Base-by-base conservation (phyloP, 2,888 invertebrate species). In the Resseliella maxima region DNA sequence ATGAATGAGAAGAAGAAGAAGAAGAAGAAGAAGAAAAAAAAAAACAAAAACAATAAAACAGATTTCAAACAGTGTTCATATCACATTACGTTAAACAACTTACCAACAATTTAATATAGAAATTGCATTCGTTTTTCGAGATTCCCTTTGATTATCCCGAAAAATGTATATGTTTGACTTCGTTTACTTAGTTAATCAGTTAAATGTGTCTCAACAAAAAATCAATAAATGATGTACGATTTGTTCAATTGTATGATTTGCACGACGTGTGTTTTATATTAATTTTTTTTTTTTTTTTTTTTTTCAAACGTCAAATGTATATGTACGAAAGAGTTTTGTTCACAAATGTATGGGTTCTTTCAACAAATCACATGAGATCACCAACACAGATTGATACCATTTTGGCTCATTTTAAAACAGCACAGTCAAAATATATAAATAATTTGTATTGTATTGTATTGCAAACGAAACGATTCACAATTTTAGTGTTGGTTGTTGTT, bases 111-210 rank as follows among this genome's bases (percentile, higher is more conserved):
- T 72, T n/a, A 72, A 72, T 72, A 35, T 31, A 31, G 72, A 72
- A 72, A 15, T 72, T 72, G 72, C 72, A 72, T 72, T 72, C 72
- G 72, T 72, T 72, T 72, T 72, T 72, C 72, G 72, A 72, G 35
- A 72, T n/a, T 72, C n/a, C 72, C 15, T 72, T 18, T 18, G 72
- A 31, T 15, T 72, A 72, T 72, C 35, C 35, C 72, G 72, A 72
- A 72, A 72, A 72, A 72, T 59, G 24, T n/a, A 3, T 31, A 72
- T 59, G 59, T n/a, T n/a, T n/a, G n/a, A n/a, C n/a, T n/a, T n/a
- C 59, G 27, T 24, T 24, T 5, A 24, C 12, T 27, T 59, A 21
- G 6, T 12, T 24, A 31, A 72, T 72, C 59, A 24, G 24, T 24
- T 24, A 24, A 59, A 59, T 24, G 10, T 59, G 24, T 24, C 24